Percentiles rank a stretch among this genome's conserved stretches.
Conservation (phyloP, 2,113 vertebrate species). For the Tragulus kanchil region DNA sequence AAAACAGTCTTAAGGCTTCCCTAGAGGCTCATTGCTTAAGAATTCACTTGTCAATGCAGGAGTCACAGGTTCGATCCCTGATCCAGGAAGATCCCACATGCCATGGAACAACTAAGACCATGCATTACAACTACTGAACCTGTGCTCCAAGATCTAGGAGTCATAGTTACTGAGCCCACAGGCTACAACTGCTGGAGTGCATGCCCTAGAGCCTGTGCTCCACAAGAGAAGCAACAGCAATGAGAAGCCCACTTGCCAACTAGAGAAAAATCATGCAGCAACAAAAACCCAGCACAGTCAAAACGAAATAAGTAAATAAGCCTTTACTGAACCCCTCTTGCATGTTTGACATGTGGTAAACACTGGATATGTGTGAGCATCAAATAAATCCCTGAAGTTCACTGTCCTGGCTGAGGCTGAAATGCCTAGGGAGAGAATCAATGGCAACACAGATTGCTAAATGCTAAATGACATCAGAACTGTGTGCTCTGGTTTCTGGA, state of each 20-base stretch:
- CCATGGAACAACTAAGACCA: neutral
- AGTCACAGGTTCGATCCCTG: neutral
- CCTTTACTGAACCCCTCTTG: neutral
- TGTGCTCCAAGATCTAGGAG: neutral
- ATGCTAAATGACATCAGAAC: neutral
- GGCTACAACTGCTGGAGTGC: neutral
- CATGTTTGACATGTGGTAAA: neutral
- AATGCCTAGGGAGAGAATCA: too few species aligned
- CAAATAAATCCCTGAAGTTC: neutral
- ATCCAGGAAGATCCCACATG: neutral
- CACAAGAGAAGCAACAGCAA: neutral
- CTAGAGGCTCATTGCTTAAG: neutral
- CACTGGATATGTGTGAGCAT: neutral
- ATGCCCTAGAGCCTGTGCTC: neutral
- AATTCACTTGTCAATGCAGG: neutral
- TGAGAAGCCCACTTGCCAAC: neutral
- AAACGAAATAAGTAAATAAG: neutral
- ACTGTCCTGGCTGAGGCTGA: neutral
- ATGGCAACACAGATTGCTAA: neutral
- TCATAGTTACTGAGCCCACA: neutral
- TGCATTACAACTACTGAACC: neutral
- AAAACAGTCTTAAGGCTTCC: neutral
- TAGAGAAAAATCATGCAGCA: neutral
- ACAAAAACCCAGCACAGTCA: neutral
- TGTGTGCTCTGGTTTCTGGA: neutral